phyloP scores from a whole-genome alignment of 2,113 vertebrate species.

The Promerops cafer region DNA sequence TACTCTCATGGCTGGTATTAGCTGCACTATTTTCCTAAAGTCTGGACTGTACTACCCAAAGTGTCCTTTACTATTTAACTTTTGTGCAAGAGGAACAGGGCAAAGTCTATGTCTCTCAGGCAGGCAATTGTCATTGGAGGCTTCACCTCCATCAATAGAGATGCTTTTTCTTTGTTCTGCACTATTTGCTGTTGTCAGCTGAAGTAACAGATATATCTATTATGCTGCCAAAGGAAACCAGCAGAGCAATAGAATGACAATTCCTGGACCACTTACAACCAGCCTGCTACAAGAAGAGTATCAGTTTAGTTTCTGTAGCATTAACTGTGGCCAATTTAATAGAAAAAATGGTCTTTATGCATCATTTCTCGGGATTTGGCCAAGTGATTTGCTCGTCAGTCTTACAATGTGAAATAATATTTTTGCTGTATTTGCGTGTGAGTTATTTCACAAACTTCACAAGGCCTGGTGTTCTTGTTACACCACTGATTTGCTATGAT shows the following conservation, averaged over 20 bases:
- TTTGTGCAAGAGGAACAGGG: not conserved
- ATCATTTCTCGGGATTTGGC: not conserved
- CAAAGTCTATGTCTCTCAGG: not conserved
- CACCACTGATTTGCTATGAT: not conserved
- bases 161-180: not conserved
- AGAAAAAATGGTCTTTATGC: not conserved
- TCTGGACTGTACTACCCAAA: not conserved
- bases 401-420: not conserved
- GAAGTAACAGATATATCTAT: not conserved
- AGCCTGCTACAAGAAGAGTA: not conserved
- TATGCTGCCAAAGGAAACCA: not conserved
- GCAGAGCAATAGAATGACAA: not conserved
- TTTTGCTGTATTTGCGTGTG: not conserved
- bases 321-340: slow-evolving; percentile 1
- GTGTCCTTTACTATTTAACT: not conserved
- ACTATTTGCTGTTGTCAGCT: slow-evolving; percentile 20
- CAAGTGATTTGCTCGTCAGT: not conserved
- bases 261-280: not conserved
- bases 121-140: not conserved
- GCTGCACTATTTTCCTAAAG: not conserved
- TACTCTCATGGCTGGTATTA: not conserved
- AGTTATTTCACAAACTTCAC: not conserved
- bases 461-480: not conserved
- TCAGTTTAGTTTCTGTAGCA: slow-evolving; percentile 7
- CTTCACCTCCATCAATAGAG: not conserved